Conservation (phyloP, 2,113 vertebrate genomes). For the Tetrao urogallus region DNA sequence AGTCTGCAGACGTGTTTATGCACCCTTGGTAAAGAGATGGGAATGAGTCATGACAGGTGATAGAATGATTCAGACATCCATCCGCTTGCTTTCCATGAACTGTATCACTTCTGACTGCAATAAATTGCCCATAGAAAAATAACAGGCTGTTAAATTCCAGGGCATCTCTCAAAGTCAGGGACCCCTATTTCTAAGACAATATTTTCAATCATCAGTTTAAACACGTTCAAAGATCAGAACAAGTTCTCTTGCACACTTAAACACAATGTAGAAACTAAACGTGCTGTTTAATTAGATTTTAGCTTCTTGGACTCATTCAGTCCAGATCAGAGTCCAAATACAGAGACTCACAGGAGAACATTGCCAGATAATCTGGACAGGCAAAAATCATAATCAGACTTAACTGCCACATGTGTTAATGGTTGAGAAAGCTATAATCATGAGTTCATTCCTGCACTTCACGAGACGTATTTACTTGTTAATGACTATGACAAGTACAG, state of each 20-base stretch:
- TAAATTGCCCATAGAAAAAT: constrained; percentile 67
- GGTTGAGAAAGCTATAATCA: constrained; percentile 53
- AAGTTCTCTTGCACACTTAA: neutral
- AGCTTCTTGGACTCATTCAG: constrained; percentile 12
- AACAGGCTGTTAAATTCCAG: constrained; percentile 69
- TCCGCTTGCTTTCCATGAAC: constrained; percentile 36
- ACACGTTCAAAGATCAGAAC: neutral
- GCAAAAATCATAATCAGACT: constrained; percentile 18
- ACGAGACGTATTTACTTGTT: constrained; percentile 62
- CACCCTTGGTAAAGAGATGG: constrained; percentile 42
- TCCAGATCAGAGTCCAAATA: neutral
- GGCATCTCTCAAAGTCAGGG: constrained; percentile 53
- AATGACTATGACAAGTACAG: constrained; percentile 39
- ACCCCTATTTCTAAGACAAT: constrained; percentile 15
- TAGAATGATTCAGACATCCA: constrained; percentile 65
- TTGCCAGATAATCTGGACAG: neutral
- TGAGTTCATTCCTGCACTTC: constrained; percentile 47
- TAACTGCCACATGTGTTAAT: constrained; percentile 24
- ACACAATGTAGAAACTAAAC: neutral
- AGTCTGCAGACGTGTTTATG: constrained; percentile 54
- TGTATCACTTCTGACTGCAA: constrained; percentile 61
- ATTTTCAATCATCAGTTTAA: constrained; percentile 25
- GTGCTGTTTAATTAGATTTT: constrained; percentile 4
- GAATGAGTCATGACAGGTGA: constrained; percentile 72
- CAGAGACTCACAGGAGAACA: neutral